Conservation (phyloP, 2,113 vertebrate genomes). For the Antechinus stuartii region DNA sequence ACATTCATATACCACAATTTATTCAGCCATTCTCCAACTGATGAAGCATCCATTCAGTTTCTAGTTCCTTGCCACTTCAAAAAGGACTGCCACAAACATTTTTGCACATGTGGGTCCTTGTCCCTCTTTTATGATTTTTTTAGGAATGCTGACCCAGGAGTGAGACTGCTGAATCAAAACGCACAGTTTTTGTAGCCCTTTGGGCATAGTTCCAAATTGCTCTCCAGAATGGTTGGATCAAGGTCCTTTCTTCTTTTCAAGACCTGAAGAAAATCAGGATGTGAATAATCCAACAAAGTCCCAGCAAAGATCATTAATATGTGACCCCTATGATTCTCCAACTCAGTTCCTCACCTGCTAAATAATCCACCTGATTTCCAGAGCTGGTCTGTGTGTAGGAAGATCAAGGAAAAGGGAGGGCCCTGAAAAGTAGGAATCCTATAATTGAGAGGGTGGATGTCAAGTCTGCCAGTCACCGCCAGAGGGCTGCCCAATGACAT, state of each 20-base stretch:
- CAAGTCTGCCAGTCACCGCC: not conserved
- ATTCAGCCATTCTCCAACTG: no score
- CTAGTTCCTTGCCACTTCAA: no score
- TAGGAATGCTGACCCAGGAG: no score
- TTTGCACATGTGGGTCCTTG: no score
- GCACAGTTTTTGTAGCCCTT: no score
- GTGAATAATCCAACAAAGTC: not conserved
- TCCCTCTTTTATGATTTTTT: no score
- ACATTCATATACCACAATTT: no score
- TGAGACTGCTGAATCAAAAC: no score
- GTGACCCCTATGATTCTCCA: not conserved
- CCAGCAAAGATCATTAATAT: not conserved
- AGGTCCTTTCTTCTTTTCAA: not conserved
- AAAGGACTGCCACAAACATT: no score
- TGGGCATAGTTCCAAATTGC: no score
- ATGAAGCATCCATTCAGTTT: no score
- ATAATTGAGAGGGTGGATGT: not conserved
- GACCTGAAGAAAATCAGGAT: not conserved
- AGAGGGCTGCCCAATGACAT: not conserved
- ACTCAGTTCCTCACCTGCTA: not conserved
- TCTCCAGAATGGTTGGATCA: not conserved
- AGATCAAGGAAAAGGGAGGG: not conserved
- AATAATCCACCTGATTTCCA: not conserved
- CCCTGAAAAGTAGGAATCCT: not conserved
- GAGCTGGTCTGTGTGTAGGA: not conserved